Percentiles rank a stretch among this genome's conserved stretches.
These are phyloP conservation scores for Hirtodrosophila duncani DNA, from an alignment of 2,888 invertebrate species.

Conservation along the genomic window DNA sequence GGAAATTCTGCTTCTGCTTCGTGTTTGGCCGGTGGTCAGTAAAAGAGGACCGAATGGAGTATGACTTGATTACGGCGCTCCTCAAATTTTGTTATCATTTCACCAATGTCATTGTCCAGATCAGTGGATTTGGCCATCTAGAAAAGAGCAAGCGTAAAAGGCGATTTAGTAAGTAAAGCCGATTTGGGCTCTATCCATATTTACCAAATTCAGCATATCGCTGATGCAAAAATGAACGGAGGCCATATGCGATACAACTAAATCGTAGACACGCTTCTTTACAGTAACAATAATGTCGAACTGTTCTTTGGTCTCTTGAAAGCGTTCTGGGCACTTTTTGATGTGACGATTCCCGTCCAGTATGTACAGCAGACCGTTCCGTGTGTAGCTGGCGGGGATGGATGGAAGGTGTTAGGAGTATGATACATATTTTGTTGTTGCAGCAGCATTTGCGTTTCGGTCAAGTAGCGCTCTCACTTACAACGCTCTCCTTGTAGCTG, in stretches of 20 bases:
- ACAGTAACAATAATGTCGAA: constrained; percentile 98
- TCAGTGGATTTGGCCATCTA: constrained; percentile 58
- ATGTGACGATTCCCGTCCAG: constrained; percentile 97
- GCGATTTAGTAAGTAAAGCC: background rate
- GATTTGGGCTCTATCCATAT: too few relatives aligned
- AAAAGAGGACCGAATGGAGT: constrained; percentile 58
- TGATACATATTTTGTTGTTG: background rate
- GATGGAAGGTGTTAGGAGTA: background rate
- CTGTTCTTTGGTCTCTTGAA: constrained; percentile 91
- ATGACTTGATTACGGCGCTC: constrained; percentile 59
- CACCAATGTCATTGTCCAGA: constrained; percentile 61
- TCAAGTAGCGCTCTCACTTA: too few relatives aligned
- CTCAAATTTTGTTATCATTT: constrained; percentile 61
- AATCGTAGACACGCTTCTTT: constrained; percentile 99
- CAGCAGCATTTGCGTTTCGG: too few relatives aligned
- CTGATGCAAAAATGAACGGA: constrained; percentile 97
- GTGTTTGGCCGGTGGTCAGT: constrained; percentile 66
- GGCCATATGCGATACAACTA: constrained; percentile 96
- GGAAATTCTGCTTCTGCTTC: too few relatives aligned
- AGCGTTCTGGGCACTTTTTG: constrained; percentile 95
- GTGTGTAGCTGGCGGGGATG: constrained; percentile 90
- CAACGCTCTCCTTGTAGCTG: constrained; percentile 96
- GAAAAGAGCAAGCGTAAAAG: background rate
- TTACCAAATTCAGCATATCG: constrained; percentile 95
- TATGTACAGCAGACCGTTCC: constrained; percentile 98